A percentile compares a stretch with the other conserved stretches of the same genome.
Conservation (phyloP, 2,888 invertebrate genomes). For the Argyra leucocephala region DNA sequence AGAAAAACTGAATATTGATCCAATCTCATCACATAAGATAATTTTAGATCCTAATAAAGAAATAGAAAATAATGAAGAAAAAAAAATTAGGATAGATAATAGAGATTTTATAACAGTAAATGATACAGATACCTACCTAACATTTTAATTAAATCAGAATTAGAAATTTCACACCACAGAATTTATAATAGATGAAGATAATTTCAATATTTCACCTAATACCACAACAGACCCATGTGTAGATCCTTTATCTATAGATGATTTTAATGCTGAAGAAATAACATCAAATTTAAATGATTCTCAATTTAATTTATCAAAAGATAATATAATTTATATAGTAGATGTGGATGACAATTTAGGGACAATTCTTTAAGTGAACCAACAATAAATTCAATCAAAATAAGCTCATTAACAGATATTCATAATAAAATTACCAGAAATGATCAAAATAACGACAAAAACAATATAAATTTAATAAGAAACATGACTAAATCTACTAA, state of each 20-base stretch:
- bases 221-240: slow-evolving; percentile 32
- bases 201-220: neutral
- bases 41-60: neutral
- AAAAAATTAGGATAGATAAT: neutral
- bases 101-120: neutral
- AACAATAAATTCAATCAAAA: neutral
- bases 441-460: neutral
- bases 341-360: slow-evolving; percentile 22
- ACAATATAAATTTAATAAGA: neutral
- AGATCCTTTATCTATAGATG: slow-evolving; percentile 42
- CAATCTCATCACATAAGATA: neutral
- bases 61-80: neutral
- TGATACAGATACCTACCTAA: too few species aligned
- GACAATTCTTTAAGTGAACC: slow-evolving; percentile 6
- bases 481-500: slow-evolving; percentile 19
- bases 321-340: slow-evolving; percentile 24
- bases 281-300: slow-evolving; percentile 20
- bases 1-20: neutral
- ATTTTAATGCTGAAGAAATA: slow-evolving; percentile 25
- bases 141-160: neutral
- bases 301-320: slow-evolving; percentile 20
- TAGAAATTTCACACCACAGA: neutral
- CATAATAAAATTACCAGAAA: neutral
- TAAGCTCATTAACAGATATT: neutral
- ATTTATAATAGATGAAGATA: slow-evolving; percentile 3